phyloP scores from a whole-genome alignment of 2,113 vertebrate species.

The Falcunculus frontatus region DNA sequence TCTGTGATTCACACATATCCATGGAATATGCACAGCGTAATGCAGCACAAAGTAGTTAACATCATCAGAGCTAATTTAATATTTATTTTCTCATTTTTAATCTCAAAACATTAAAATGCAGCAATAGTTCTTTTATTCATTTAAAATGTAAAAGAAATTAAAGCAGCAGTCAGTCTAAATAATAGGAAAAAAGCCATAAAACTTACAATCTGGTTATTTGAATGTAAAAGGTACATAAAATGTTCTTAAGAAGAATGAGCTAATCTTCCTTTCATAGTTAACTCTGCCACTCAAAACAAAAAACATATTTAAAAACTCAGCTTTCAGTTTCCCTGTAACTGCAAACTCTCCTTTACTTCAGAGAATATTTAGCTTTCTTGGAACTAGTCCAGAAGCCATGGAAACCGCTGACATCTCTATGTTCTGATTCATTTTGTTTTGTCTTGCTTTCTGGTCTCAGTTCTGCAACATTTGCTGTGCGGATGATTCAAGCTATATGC shows the following conservation, averaged over 20 bases:
- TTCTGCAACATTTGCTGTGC: background rate
- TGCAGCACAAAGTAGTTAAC: background rate
- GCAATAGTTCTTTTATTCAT: background rate
- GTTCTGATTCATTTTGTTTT: background rate
- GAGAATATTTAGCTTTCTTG: background rate
- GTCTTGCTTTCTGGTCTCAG: background rate
- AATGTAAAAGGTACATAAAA: background rate
- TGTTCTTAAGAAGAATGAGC: background rate
- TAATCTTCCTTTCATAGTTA: background rate
- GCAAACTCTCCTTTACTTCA: background rate
- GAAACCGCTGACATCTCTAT: background rate
- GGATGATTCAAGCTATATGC: background rate
- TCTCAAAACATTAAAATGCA: background rate
- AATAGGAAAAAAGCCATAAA: background rate
- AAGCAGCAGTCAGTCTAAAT: background rate
- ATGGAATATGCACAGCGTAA: background rate
- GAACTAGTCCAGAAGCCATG: background rate
- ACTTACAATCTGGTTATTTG: background rate
- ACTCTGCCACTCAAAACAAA: background rate
- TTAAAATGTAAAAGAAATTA: background rate
- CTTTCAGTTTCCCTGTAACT: background rate
- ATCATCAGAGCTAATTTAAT: background rate
- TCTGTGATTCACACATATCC: background rate
- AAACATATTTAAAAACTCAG: background rate
- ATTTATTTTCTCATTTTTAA: background rate